Evolutionary conservation across 2,888 invertebrate genomes (phyloP).

Genomic region (Amphiduros pacificus): DNA sequence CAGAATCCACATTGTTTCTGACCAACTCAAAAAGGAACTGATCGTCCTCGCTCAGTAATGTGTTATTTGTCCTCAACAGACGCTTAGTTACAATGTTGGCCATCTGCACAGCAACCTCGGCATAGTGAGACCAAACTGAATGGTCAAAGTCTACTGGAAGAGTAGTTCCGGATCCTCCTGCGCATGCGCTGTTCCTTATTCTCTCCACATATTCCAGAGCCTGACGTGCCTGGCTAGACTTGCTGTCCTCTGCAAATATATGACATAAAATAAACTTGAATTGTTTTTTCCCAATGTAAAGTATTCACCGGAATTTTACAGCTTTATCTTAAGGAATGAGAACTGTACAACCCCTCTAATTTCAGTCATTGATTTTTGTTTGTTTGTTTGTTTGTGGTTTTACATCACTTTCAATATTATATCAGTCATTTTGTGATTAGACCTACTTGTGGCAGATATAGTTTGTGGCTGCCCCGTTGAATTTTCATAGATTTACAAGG

Average conservation of each 20-base stretch:
- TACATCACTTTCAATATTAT: no score
- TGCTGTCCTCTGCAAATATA: not conserved
- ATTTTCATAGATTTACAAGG: no score
- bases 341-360: no score
- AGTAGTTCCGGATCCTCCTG: constrained; percentile 39
- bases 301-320: no score
- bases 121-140: constrained; percentile 37
- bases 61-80: constrained; percentile 20
- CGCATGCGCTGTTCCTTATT: constrained; percentile 33
- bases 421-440: no score
- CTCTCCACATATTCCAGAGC: constrained; percentile 42
- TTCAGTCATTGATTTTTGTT: no score
- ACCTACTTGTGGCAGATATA: no score
- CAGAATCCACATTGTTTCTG: constrained; percentile 47
- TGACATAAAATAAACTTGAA: no score
- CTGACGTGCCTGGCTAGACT: not conserved
- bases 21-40: constrained; percentile 42
- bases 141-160: constrained; percentile 41
- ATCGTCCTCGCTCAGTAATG: constrained; percentile 21
- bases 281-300: no score
- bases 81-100: constrained; percentile 41
- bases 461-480: no score
- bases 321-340: no score
- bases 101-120: constrained; percentile 41
- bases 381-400: no score